Evolutionary conservation across 1,140 invertebrate species (phyloP), one percentile per base, ranked within the genome.

Genomic region (Leptoteleia sp.): DNA sequence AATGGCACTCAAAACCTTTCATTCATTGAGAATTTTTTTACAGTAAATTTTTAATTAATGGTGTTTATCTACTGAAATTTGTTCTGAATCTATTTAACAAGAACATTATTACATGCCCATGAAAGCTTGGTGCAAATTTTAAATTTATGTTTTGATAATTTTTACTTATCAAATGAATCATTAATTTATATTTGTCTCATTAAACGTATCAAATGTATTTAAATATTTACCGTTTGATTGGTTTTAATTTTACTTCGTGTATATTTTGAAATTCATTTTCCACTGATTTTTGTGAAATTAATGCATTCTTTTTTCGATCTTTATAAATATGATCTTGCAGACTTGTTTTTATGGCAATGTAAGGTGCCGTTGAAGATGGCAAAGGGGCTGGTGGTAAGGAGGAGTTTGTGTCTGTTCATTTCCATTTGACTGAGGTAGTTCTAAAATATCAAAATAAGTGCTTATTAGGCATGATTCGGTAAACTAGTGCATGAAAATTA

Each of bases 281-380:
- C 81, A 85, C 87, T 2, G 87, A 89, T 65, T 85, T 86, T 72
- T 90, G 87, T 3, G 77, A 31, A 11, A 71, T 52, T 40, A 88
- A 68, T 25, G 73, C 67, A 13, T 81, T 80, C 47, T 84, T 89
- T 57, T 80, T 86, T 12, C 83, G 79, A 27, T 89, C 87, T 17
- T 89, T 85, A 3, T 81, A 62, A 62, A 87, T 85, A 43, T 90
- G 87, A 76, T 90, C 89, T 79, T 89, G 89, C 7, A 90, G 77
- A 81, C 89, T 90, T 22, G 89, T 85, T 65, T 88, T 80, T 65
- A 87, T 78, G 4, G 88, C 89, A 16, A 89, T 89, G 62, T 89
- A 87, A 12, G 89, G 88, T 7, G 88, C 89, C 13, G 83, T 84
- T n/a, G 89, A 88, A 59, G 85, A 85, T 55, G 85, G 84, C 13